Percentiles rank a stretch among this genome's conserved stretches.
phyloP scores from a whole-genome alignment of 1,140 invertebrate genomes.

The Drosophila suzukii region DNA sequence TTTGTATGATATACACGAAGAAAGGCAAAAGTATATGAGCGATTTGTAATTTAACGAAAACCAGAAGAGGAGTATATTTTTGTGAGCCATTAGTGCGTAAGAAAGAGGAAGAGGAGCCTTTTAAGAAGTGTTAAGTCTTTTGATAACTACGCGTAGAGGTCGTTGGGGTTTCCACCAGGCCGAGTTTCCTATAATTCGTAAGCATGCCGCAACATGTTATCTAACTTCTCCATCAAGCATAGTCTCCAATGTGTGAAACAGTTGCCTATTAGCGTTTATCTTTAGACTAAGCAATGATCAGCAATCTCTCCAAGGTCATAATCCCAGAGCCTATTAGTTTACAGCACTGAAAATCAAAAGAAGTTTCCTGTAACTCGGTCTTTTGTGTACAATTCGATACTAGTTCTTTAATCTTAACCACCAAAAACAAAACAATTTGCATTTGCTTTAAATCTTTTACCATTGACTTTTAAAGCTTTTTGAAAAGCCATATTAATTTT shows the following conservation, averaged over 20 bases:
- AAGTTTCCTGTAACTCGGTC: slow-evolving; percentile 10
- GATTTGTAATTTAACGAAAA: slow-evolving; percentile 41
- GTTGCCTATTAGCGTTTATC: slow-evolving; percentile 42
- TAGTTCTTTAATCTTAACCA: slow-evolving; percentile 12
- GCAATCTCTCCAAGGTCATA: slow-evolving; percentile 38
- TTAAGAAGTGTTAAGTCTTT: slow-evolving; percentile 57
- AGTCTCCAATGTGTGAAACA: slow-evolving; percentile 49
- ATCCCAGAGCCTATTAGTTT: background rate
- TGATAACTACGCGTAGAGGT: slow-evolving; percentile 38
- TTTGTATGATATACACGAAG: slow-evolving; percentile 29
- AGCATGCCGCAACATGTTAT: slow-evolving; percentile 27
- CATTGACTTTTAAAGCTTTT: slow-evolving; percentile 79
- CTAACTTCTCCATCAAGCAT: slow-evolving; percentile 23
- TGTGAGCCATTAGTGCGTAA: slow-evolving; percentile 57
- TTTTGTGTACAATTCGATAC: slow-evolving; percentile 21
- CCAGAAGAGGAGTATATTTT: slow-evolving; percentile 41
- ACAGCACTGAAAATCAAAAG: slow-evolving; percentile 1
- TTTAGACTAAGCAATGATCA: slow-evolving; percentile 45
- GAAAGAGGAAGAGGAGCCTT: slow-evolving; percentile 24
- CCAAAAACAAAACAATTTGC: slow-evolving; percentile 19
- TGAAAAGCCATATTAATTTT: slow-evolving; percentile 77
- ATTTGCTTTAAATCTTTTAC: slow-evolving; percentile 55
- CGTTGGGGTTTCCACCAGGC: slow-evolving; percentile 27
- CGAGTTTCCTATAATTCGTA: slow-evolving; percentile 62
- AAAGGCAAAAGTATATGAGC: slow-evolving; percentile 13